Base-by-base conservation (phyloP, 1,140 invertebrate species). In the Campoletis sonorensis region DNA sequence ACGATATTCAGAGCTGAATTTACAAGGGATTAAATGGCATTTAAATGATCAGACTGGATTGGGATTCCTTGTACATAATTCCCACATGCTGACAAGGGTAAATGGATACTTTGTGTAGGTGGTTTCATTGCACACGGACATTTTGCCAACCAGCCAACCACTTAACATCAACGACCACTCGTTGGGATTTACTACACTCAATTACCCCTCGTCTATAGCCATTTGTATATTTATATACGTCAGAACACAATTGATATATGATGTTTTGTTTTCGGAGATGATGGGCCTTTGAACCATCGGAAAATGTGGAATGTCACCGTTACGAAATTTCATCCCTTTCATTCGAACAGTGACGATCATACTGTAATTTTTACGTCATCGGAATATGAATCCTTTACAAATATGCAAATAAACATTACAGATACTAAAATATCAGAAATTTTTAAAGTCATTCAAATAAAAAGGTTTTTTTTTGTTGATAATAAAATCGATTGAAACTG, bases 111-210 rank as follows among this genome's bases (percentile, higher is more conserved):
- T n/a, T 18, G 51, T 54, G 51, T 21, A 54, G 18, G 18, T 54
- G 51, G 16, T n/a, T n/a, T n/a, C n/a, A n/a, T 54, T 54, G 51
- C 7, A 54, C n/a, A 54, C 16, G 51, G n/a, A 54, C 51, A 18
- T 54, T 54, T 54, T 54, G 51, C 51, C n/a, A 54, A 54, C 51
- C 51, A 54, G 51, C 51, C 51, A 54, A 15, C 51, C 51, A 54
- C 51, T 54, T 18, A 54, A 18, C 61, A 64, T 26, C 61, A 27
- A 64, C 61, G 23, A 21, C 23, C 23, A 4, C 61, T 26, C 61
- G 61, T 64, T 11, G 61, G 61, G n/a, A 64, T 64, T 23, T 26
- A 7, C 61, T 13, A 26, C 61, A 8, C 61, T 26, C 61, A 54
- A 54, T 54, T 54, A 54, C 16, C 0, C 51, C 51, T 54, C 1